Conservation (phyloP, 2,888 invertebrate species). For the Chalcis sispes region DNA sequence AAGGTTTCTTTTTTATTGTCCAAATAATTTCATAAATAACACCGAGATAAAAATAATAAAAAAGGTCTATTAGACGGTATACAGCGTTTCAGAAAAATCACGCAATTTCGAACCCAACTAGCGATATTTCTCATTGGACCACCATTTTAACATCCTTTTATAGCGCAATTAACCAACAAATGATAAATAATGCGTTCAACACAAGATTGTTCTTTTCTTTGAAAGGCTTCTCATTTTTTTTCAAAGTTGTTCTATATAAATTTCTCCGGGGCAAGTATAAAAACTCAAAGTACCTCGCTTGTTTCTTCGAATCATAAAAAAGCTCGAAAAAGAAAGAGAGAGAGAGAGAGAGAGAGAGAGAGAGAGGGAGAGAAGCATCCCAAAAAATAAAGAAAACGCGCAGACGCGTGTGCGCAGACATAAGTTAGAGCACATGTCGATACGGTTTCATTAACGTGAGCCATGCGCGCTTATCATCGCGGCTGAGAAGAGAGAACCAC, state of each 20-base stretch:
- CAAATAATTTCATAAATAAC: no score
- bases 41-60: no score
- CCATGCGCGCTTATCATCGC: conserved; percentile 20
- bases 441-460: conserved; percentile 45
- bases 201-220: not conserved
- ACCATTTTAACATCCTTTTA: no score
- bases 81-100: no score
- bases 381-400: not conserved
- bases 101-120: no score
- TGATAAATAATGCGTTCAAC: conserved; percentile 23
- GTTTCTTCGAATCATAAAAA: conserved; percentile 15
- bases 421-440: not conserved
- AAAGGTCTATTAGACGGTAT: no score
- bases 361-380: not conserved
- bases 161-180: conserved; percentile 22
- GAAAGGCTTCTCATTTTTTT: not conserved
- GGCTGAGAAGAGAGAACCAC: not conserved
- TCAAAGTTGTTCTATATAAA: conserved; percentile 19
- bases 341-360: not conserved
- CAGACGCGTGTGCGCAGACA: not conserved
- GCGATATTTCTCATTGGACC: no score
- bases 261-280: conserved; percentile 11
- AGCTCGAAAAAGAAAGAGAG: not conserved
- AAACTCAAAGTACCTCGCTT: not conserved
- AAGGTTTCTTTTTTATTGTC: no score